These are phyloP conservation scores for Oxyruncus cristatus DNA, from an alignment of 2,113 vertebrate genomes.

Conservation along the genomic window DNA sequence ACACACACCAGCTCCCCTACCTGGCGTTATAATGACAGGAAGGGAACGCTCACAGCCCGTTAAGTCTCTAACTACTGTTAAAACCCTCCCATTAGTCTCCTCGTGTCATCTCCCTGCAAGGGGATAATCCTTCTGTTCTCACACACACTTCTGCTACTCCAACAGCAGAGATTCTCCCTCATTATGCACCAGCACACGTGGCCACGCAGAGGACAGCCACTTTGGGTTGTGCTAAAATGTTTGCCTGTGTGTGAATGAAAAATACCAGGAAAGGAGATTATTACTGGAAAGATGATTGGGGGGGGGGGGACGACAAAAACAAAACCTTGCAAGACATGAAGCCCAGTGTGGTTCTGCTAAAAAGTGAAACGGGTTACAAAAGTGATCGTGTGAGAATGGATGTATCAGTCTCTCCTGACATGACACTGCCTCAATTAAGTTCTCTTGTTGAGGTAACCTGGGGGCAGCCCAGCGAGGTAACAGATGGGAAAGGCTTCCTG, in stretches of 20 bases:
- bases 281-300: not conserved
- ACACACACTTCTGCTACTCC: not conserved
- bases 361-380: not conserved
- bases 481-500: not conserved
- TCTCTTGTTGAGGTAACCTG: not conserved
- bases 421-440: not conserved
- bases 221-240: too few species aligned
- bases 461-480: not conserved
- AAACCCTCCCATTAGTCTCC: not conserved
- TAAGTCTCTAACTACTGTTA: not conserved
- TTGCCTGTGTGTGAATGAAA: not conserved
- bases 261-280: not conserved
- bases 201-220: not conserved
- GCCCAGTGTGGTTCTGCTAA: fast-evolving
- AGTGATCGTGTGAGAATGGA: not conserved
- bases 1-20: not conserved
- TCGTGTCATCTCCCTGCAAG: not conserved
- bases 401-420: not conserved
- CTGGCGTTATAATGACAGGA: not conserved
- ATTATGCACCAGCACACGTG: not conserved
- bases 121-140: not conserved
- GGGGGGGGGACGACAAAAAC: fast-evolving
- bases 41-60: not conserved
- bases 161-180: not conserved
- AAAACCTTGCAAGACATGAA: not conserved